These are phyloP conservation scores for Dryobotodes eremita DNA, from an alignment of 2,888 invertebrate species.

Conservation along the genomic window DNA sequence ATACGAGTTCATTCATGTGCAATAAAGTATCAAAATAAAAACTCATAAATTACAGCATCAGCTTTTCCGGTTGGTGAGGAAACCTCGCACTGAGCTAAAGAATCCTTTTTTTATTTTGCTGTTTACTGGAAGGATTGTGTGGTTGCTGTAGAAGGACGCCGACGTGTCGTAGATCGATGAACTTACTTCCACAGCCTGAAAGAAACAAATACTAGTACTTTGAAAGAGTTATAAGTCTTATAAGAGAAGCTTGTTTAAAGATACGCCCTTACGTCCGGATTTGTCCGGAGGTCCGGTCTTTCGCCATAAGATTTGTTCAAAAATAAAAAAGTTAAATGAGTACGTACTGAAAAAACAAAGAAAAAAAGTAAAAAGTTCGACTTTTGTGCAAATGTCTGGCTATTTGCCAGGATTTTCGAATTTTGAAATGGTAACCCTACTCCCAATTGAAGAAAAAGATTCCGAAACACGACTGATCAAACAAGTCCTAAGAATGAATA, in stretches of 20 bases:
- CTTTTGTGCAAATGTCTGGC: too few relatives aligned
- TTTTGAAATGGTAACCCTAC: too few relatives aligned
- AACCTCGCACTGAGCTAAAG: constrained; percentile 81
- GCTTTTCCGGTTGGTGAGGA: constrained; percentile 77
- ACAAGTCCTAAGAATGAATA: neutral
- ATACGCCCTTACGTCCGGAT: too few relatives aligned
- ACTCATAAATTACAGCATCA: constrained; percentile 57
- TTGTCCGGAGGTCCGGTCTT: too few relatives aligned
- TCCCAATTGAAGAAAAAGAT: too few relatives aligned
- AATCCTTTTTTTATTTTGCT: constrained; percentile 82
- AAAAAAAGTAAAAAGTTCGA: too few relatives aligned
- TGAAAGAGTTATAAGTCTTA: neutral
- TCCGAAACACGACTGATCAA: neutral
- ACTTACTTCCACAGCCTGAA: constrained; percentile 82
- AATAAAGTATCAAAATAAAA: constrained; percentile 55
- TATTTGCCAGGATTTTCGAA: too few relatives aligned
- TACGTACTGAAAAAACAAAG: too few relatives aligned
- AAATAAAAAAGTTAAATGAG: too few relatives aligned
- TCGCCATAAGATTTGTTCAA: too few relatives aligned
- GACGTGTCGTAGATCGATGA: constrained; percentile 87
- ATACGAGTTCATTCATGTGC: constrained; percentile 43
- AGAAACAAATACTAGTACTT: constrained; percentile 16
- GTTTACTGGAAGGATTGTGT: constrained; percentile 77
- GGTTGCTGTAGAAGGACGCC: constrained; percentile 84
- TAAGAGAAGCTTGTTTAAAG: neutral